Evolutionary conservation across 1,140 invertebrate genomes (phyloP).

Genomic region (Homalodisca vitripennis): DNA sequence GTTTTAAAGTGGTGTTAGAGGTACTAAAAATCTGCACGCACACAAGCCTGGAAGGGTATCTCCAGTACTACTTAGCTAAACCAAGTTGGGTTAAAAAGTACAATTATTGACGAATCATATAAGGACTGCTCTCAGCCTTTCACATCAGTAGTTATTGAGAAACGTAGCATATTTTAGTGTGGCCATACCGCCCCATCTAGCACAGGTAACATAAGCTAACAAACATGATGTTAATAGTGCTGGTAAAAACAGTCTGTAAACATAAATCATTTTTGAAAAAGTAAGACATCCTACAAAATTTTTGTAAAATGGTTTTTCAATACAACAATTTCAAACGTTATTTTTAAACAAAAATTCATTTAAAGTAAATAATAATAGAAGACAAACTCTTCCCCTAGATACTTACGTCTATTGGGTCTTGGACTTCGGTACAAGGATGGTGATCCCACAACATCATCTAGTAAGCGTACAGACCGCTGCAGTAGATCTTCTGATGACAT

Average conservation of each 20-base stretch:
- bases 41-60: no score
- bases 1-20: no score
- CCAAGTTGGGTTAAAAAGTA: no score
- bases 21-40: no score
- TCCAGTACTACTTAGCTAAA: no score
- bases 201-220: no score
- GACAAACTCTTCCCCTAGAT: background rate
- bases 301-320: background rate
- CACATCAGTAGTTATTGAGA: no score
- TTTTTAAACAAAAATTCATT: background rate
- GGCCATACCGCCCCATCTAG: no score
- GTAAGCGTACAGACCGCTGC: constrained; percentile 20
- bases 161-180: no score
- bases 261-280: background rate
- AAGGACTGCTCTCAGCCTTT: no score
- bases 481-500: constrained; percentile 26
- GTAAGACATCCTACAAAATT: background rate
- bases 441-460: constrained; percentile 28
- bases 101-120: no score
- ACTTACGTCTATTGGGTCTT: background rate
- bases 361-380: background rate
- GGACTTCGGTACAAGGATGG: background rate
- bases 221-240: background rate
- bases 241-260: background rate
- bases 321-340: background rate